Percentiles rank a stretch among this genome's conserved stretches.
Evolutionary conservation across 2,797 vertebrate genomes (phyloP).

Genomic region (Epinephelus coioides): DNA sequence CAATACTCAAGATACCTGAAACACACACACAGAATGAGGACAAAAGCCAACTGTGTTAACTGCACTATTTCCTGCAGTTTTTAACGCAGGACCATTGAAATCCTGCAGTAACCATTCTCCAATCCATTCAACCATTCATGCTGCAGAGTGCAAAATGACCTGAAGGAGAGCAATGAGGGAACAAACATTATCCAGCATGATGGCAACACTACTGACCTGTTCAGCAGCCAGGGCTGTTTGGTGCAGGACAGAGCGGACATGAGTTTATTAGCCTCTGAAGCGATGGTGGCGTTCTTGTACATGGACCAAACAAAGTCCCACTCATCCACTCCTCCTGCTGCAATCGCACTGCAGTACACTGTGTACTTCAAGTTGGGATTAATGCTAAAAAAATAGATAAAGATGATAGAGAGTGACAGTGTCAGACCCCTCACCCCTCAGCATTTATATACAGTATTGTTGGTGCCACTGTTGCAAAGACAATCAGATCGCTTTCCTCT

Average conservation of each 20-base stretch:
- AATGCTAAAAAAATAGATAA: constrained; percentile 81
- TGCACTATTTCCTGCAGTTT: not conserved
- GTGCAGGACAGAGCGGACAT: constrained; percentile 88
- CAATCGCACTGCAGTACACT: constrained; percentile 91
- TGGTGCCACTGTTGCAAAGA: too few species aligned
- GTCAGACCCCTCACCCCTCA: too few species aligned
- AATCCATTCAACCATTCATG: not conserved
- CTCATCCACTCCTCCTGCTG: constrained; percentile 80
- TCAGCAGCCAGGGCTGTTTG: constrained; percentile 88
- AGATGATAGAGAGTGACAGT: not conserved
- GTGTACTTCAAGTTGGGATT: constrained; percentile 85
- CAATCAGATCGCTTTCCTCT: too few species aligned
- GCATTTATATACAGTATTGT: too few species aligned
- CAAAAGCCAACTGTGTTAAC: not conserved
- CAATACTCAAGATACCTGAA: constrained; percentile 89
- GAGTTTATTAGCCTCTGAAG: constrained; percentile 89
- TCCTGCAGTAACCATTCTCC: not conserved
- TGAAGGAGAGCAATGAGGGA: not conserved
- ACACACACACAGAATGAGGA: constrained; percentile 36
- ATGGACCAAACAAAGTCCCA: constrained; percentile 91
- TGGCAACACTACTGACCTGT: constrained; percentile 80
- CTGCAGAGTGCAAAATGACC: not conserved
- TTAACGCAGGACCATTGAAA: not conserved
- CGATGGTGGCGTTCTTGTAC: constrained; percentile 77
- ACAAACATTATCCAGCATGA: not conserved